Percentiles rank a stretch among this genome's conserved stretches.
These are phyloP conservation scores for Cyanoliseus patagonus DNA, from an alignment of 2,113 vertebrate species.

Conservation along the genomic window DNA sequence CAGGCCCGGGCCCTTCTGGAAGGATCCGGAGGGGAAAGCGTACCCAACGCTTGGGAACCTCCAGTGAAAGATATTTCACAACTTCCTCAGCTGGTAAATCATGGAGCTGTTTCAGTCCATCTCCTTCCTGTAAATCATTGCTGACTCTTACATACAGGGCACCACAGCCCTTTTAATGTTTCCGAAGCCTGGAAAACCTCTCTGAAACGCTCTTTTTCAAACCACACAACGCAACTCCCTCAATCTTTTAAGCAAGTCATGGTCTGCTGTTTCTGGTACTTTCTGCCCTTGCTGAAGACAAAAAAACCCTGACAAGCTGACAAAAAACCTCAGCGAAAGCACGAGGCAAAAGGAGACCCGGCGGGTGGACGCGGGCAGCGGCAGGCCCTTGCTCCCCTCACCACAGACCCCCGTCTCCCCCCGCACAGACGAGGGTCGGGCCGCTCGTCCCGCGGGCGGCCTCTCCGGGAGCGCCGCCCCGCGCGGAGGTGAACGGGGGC, in stretches of 20 bases:
- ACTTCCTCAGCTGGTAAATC: slow-evolving; percentile 20
- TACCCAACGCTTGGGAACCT: neutral
- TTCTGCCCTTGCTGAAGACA: neutral
- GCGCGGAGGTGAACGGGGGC: neutral
- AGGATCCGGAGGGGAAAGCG: neutral
- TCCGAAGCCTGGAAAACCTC: neutral
- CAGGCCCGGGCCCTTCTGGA: neutral
- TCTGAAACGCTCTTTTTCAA: neutral
- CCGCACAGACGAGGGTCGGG: neutral
- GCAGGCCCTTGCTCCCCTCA: neutral
- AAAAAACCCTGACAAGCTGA: too few species aligned
- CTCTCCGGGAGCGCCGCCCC: neutral
- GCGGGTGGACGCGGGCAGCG: neutral
- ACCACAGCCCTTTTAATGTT: neutral
- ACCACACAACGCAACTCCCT: neutral
- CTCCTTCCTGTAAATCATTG: neutral
- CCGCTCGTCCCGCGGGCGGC: neutral
- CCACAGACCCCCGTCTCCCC: fast-evolving
- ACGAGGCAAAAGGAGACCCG: fast-evolving
- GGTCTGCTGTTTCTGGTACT: neutral
- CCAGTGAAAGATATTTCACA: neutral
- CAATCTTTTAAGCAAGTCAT: fast-evolving
- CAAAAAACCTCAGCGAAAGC: fast-evolving
- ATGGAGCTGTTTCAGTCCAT: fast-evolving
- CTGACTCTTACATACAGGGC: neutral